phyloP scores from a whole-genome alignment of 2,888 invertebrate species.

The Dicranocentrus wangi region DNA sequence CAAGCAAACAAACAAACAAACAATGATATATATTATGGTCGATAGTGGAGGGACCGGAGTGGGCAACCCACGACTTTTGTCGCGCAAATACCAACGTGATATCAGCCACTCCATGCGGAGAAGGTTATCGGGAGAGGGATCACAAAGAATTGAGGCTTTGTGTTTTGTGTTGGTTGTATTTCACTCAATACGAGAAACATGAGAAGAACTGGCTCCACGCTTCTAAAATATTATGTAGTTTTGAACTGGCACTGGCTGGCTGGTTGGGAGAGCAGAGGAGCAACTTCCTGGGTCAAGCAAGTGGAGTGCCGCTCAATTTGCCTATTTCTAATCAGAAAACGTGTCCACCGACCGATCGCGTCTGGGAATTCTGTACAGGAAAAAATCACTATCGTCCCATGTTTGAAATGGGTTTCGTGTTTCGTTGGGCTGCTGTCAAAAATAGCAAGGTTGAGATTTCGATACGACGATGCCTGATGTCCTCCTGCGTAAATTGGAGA shows the following conservation, averaged over 20 bases:
- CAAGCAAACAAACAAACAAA: slow-evolving; percentile 26
- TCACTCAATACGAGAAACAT: no score
- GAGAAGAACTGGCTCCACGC: slow-evolving; percentile 8
- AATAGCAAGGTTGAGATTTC: neutral
- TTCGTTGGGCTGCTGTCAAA: slow-evolving; percentile 3
- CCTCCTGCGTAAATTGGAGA: no score
- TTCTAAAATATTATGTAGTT: neutral
- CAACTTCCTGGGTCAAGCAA: neutral
- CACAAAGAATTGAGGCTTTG: neutral
- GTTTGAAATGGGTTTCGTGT: no score
- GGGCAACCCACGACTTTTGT: slow-evolving; percentile 10
- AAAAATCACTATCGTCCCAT: slow-evolving; percentile 11
- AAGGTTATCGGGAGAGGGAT: slow-evolving; percentile 15
- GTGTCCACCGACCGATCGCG: slow-evolving; percentile 28
- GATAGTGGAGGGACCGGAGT: no score
- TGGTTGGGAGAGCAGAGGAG: slow-evolving; percentile 6
- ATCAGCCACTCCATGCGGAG: neutral
- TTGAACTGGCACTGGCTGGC: no score
- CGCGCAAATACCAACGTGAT: slow-evolving; percentile 26
- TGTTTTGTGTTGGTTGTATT: no score
- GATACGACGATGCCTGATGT: neutral
- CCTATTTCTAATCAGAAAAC: slow-evolving; percentile 30
- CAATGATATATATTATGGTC: no score
- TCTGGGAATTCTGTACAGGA: neutral
- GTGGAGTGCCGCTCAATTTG: neutral